Conservation (phyloP, 2,113 vertebrate genomes). For the Hyperopisus bebe region DNA sequence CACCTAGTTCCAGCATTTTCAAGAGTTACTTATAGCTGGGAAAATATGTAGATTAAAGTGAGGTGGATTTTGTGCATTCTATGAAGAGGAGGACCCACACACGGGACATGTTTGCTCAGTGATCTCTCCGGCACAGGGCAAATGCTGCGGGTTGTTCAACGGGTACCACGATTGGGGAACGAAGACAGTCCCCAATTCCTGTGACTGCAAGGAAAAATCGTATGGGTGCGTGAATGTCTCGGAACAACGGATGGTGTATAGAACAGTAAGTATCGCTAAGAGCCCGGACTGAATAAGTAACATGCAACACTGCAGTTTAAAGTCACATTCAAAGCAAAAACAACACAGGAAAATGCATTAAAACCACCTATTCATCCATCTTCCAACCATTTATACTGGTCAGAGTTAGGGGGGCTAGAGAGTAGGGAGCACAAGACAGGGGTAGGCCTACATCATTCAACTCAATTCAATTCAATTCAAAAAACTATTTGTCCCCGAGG, state of each 20-base stretch:
- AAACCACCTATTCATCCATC: not conserved
- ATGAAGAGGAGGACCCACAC: not conserved
- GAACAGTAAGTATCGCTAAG: constrained; percentile 31
- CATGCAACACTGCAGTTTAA: not conserved
- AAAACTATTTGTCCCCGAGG: no score
- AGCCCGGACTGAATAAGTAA: not conserved
- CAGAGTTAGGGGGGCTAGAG: not conserved
- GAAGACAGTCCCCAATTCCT: constrained; percentile 15
- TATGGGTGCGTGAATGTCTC: not conserved
- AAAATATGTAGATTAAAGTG: not conserved
- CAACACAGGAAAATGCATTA: not conserved
- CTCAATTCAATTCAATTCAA: no score
- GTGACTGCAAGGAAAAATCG: constrained; percentile 30
- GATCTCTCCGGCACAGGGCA: constrained; percentile 32
- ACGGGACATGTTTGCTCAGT: not conserved
- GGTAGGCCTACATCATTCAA: not conserved
- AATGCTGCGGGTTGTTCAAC: constrained; percentile 45
- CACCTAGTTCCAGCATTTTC: not conserved
- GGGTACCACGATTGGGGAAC: constrained; percentile 41
- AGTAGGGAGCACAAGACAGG: not conserved
- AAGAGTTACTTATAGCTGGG: not conserved
- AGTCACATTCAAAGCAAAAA: not conserved
- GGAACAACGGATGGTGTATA: not conserved
- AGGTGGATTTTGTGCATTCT: not conserved
- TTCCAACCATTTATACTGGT: not conserved